These are phyloP conservation scores for Apocrypta bakeri DNA, from an alignment of 1,140 invertebrate genomes.

Conservation along the genomic window DNA sequence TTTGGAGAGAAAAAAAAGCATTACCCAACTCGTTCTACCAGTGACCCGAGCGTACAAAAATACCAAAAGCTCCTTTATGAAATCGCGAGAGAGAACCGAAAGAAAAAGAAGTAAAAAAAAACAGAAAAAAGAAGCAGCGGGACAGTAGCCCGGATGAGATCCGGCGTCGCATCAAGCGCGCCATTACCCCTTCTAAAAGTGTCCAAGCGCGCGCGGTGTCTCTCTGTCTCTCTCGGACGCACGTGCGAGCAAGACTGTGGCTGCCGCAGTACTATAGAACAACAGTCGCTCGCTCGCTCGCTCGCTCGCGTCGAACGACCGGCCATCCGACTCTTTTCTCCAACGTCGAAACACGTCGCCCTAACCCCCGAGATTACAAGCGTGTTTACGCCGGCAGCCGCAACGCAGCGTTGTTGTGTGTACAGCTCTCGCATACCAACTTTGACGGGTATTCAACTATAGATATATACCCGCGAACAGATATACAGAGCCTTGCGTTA, in stretches of 20 bases:
- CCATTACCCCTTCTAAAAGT: not conserved
- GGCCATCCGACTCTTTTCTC: not conserved
- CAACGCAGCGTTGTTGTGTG: not conserved
- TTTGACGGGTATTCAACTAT: not conserved
- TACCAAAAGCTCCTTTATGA: no score
- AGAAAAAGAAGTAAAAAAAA: no score
- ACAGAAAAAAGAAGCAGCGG: not conserved
- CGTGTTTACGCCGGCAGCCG: conserved; percentile 43
- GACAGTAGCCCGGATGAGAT: not conserved
- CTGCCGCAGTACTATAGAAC: no score
- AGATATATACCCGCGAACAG: not conserved
- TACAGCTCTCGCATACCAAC: not conserved
- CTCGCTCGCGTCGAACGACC: not conserved
- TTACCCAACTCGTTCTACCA: no score
- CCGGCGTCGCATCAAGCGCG: not conserved
- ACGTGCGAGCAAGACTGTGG: not conserved
- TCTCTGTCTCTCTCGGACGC: not conserved
- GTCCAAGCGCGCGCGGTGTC: not conserved
- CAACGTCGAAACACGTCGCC: not conserved
- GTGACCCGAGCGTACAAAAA: no score
- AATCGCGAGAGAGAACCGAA: not conserved
- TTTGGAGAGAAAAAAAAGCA: no score
- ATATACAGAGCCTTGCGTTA: not conserved
- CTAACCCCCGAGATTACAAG: conserved; percentile 53
- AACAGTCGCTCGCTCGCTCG: no score